phyloP scores from a whole-genome alignment of 2,888 invertebrate species.

The Melinaea menophilus region DNA sequence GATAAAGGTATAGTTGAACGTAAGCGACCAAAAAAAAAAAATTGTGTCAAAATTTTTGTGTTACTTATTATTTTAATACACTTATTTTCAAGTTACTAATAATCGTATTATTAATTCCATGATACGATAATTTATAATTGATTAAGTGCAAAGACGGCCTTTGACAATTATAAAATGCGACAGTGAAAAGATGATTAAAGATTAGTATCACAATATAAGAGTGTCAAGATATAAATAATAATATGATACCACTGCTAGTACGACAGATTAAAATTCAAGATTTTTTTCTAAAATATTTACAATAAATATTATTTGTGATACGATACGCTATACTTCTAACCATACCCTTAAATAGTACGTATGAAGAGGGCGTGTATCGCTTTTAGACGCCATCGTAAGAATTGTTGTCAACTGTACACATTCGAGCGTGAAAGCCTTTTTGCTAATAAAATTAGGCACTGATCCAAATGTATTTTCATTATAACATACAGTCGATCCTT shows the following conservation, averaged over 20 bases:
- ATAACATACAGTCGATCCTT: conserved; percentile 35
- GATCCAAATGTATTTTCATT: conserved; percentile 39
- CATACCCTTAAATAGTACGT: conserved; percentile 2
- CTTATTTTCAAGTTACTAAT: too few relatives aligned
- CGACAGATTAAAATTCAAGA: too few relatives aligned
- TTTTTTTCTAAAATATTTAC: too few relatives aligned
- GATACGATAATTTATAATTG: too few relatives aligned
- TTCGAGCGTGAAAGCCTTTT: conserved; percentile 30
- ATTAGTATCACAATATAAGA: too few relatives aligned
- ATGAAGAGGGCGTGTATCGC: conserved; percentile 14
- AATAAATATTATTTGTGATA: not conserved
- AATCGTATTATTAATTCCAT: too few relatives aligned
- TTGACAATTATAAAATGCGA: too few relatives aligned
- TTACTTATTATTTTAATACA: too few relatives aligned
- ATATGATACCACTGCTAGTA: too few relatives aligned
- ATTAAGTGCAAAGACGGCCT: too few relatives aligned
- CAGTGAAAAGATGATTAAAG: too few relatives aligned
- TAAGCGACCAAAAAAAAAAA: not conserved
- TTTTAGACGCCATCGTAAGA: conserved; percentile 25
- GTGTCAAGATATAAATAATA: too few relatives aligned
- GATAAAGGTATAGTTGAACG: conserved; percentile 7
- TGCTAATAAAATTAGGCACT: conserved; percentile 41
- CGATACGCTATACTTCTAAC: not conserved
- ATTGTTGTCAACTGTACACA: conserved; percentile 30
- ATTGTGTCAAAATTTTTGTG: not conserved